Base-by-base conservation (phyloP, 2,888 invertebrate genomes). In the Netelia melanura region DNA sequence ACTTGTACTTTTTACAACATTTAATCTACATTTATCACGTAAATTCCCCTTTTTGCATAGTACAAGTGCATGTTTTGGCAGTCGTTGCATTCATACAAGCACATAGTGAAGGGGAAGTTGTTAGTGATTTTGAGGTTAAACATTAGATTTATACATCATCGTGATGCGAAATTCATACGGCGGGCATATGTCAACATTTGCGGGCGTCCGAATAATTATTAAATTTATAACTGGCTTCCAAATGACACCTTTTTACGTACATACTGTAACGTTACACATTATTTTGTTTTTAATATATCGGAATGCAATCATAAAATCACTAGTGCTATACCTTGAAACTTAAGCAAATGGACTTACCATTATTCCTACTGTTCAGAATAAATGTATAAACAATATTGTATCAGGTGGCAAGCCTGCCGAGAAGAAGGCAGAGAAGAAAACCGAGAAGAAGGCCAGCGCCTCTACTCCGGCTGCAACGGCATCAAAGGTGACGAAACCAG, bases 391-490 rank as follows among this genome's bases (percentile, higher is more conserved):
- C 0, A 6, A 38, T 38, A 38, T 44, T 71, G 48, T 23, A 52
- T 68, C 17, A 90, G 56, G 67, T 88, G 85, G 89, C 86, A 94
- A 94, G 84, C 72, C 93, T 10, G 86, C 91, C 11, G 94, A 94
- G 75, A 96, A 95, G 91, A 94, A 95, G 91, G 94, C 94, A 88
- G 96, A 95, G 91, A 96, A 95, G 93, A 96, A 95, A 93, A 91
- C 90, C 11, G 94, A 93, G 81, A 94, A 94, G 91, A 94, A 94
- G 88, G 92, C 95, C 10, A 89, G 94, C 9, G 92, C 94, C 8
- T 88, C 92, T 17, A 82, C 88, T 11, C 88, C 82, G 89, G 91
- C 94, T 54, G 89, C 91, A 1, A 90, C 91, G 3, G 80, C 90
- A 1, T 89, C 94, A 0, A 93, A 94, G 43, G 92, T 94, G 17